Evolutionary conservation across 2,888 invertebrate genomes (phyloP).

Genomic region (Dryobota labecula): DNA sequence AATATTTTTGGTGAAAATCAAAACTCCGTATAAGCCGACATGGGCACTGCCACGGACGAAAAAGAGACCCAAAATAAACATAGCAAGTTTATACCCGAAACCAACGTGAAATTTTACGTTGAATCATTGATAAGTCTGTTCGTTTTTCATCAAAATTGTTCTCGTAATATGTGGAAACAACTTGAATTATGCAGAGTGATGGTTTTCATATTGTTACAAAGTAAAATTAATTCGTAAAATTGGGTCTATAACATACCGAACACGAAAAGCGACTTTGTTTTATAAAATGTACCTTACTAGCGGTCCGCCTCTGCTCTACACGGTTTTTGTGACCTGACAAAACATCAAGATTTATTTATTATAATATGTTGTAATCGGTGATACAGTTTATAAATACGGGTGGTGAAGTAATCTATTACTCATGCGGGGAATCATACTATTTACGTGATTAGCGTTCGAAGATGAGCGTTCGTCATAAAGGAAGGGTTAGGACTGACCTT

Average conservation of each 20-base stretch:
- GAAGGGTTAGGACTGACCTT: too few species aligned
- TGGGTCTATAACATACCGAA: background rate
- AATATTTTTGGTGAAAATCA: constrained; percentile 31
- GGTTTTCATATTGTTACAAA: constrained; percentile 5
- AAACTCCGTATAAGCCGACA: constrained; percentile 25
- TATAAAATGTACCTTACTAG: too few species aligned
- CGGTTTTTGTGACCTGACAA: too few species aligned
- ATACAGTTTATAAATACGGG: too few species aligned
- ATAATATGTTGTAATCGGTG: too few species aligned
- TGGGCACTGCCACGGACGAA: background rate
- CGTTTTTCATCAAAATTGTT: constrained; percentile 25
- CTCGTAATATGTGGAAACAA: constrained; percentile 7
- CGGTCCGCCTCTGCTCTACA: too few species aligned
- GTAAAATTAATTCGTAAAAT: background rate
- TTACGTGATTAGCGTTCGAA: too few species aligned
- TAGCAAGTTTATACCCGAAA: background rate
- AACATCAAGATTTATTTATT: too few species aligned
- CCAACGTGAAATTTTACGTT: constrained; percentile 25
- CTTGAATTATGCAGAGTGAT: constrained; percentile 34
- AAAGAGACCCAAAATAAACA: constrained; percentile 18
- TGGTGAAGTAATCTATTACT: too few species aligned
- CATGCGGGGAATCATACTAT: too few species aligned
- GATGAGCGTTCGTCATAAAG: too few species aligned
- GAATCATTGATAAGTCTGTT: constrained; percentile 36
- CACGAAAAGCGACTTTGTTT: too few species aligned